These are phyloP conservation scores for Hetaerina americana DNA, from an alignment of 1,140 invertebrate species.

Conservation along the genomic window DNA sequence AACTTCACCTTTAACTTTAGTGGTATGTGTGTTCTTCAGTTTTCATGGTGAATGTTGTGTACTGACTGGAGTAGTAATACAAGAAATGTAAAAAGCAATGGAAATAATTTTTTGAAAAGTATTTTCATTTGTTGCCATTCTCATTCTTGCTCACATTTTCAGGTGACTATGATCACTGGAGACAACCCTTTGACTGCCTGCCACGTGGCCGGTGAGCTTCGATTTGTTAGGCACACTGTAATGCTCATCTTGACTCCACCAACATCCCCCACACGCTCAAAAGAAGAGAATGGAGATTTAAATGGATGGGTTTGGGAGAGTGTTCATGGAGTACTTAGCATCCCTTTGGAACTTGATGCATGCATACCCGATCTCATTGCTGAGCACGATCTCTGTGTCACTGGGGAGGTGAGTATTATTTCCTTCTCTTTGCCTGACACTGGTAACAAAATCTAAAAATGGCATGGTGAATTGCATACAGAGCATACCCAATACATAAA, in stretches of 20 bases:
- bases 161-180: conserved; percentile 97
- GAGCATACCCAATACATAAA: too few species aligned
- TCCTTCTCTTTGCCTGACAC: too few species aligned
- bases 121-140: too few species aligned
- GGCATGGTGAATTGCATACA: too few species aligned
- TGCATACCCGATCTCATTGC: conserved; percentile 41
- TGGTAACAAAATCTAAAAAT: too few species aligned
- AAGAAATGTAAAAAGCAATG: too few species aligned
- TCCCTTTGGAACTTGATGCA: conserved; percentile 36
- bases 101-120: too few species aligned
- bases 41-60: too few species aligned
- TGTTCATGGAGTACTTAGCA: conserved; percentile 53
- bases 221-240: conserved; percentile 63
- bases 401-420: conserved; percentile 56
- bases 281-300: conserved; percentile 16
- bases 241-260: conserved; percentile 57
- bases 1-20: too few species aligned
- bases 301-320: conserved; percentile 62
- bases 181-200: conserved; percentile 98
- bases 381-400: conserved; percentile 82
- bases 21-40: too few species aligned
- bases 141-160: conserved; percentile 20
- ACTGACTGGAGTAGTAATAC: too few species aligned
- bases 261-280: background rate
- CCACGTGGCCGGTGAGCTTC: conserved; percentile 90